These are phyloP conservation scores for Philopotamus ludificatus DNA, from an alignment of 1,140 invertebrate genomes.

Conservation along the genomic window DNA sequence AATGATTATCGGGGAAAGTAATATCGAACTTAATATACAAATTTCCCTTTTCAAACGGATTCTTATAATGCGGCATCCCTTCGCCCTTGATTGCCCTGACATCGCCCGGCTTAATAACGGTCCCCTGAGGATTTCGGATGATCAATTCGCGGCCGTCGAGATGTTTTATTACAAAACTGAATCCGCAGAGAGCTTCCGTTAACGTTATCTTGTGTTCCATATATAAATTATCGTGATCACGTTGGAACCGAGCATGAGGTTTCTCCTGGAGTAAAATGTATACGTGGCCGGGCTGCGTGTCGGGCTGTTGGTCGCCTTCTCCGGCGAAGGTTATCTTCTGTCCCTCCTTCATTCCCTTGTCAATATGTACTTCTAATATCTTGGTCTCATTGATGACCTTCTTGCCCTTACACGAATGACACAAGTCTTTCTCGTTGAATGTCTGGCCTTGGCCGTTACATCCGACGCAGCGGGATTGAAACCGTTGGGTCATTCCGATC, in stretches of 20 bases:
- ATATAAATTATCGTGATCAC: conserved; percentile 73
- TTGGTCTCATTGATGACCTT: conserved; percentile 78
- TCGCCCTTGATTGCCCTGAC: conserved; percentile 78
- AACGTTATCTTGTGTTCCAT: conserved; percentile 73
- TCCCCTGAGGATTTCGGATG: conserved; percentile 69
- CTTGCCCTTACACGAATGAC: conserved; percentile 76
- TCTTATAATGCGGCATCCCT: conserved; percentile 87
- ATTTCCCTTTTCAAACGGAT: conserved; percentile 81
- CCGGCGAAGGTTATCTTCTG: conserved; percentile 84
- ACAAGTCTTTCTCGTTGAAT: conserved; percentile 80
- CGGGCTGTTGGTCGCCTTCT: conserved; percentile 88
- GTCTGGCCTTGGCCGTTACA: conserved; percentile 72
- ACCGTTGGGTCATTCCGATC: conserved; percentile 81
- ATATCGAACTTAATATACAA: conserved; percentile 87
- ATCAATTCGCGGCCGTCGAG: conserved; percentile 80
- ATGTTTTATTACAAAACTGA: conserved; percentile 77
- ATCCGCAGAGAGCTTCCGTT: conserved; percentile 89
- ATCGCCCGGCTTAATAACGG: conserved; percentile 76
- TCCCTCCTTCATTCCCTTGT: conserved; percentile 87
- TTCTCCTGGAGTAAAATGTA: conserved; percentile 86
- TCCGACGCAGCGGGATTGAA: conserved; percentile 71
- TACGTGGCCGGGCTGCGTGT: conserved; percentile 81
- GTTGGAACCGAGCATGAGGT: conserved; percentile 74
- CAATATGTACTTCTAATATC: conserved; percentile 85
- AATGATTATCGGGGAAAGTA: conserved; percentile 80